Percentiles rank a stretch among this genome's conserved stretches.
Evolutionary conservation across 2,113 vertebrate genomes (phyloP).

Genomic region (Xenopus borealis): DNA sequence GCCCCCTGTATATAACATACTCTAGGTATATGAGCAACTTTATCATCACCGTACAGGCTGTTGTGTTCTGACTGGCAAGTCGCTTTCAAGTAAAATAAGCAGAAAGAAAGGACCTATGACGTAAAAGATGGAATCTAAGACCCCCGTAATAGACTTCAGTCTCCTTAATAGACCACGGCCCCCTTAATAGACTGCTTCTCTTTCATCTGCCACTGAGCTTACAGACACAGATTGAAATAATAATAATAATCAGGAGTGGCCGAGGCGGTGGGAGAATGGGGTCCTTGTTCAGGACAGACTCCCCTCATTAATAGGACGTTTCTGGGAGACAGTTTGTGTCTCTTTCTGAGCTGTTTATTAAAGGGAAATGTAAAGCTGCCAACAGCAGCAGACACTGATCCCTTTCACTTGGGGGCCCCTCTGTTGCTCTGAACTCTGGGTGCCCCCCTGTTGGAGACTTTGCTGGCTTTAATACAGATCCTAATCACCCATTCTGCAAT

Average conservation of each 20-base stretch:
- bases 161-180: too few relatives aligned
- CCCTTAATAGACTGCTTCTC: too few relatives aligned
- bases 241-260: neutral
- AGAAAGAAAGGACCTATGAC: too few relatives aligned
- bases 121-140: too few relatives aligned
- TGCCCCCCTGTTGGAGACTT: conserved; percentile 32
- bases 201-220: neutral
- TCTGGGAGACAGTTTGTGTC: conserved; percentile 31
- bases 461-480: conserved; percentile 23
- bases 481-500: conserved; percentile 6
- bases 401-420: conserved; percentile 31
- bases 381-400: conserved; percentile 37
- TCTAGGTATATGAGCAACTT: too few relatives aligned
- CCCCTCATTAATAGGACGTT: conserved; percentile 21
- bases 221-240: neutral
- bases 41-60: too few relatives aligned
- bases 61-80: too few relatives aligned
- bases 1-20: too few relatives aligned
- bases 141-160: too few relatives aligned
- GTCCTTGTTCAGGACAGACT: conserved; percentile 5
- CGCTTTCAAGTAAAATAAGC: too few relatives aligned
- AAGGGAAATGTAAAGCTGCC: conserved; percentile 28
- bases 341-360: conserved; percentile 31
- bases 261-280: neutral
- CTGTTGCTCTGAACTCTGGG: conserved; percentile 26